Base-by-base conservation (phyloP, 2,888 invertebrate species). In the Caradrina clavipalpis region DNA sequence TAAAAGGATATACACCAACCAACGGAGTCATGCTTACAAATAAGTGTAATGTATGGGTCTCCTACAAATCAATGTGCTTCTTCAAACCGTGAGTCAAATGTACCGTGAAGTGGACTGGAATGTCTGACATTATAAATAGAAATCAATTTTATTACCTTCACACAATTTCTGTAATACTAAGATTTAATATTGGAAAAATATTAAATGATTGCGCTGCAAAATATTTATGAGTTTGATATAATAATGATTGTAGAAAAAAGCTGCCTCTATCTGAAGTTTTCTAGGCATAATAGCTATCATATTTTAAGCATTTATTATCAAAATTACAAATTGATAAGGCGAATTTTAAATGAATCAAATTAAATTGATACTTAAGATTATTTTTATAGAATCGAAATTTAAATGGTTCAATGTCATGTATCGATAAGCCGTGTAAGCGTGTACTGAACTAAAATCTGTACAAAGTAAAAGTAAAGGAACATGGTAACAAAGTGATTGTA, bases 351-450 rank as follows among this genome's bases (percentile, higher is more conserved):
- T 71, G 56, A 77, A 73, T 69, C 19, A 77, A 72, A 45, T 39
- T 63, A 73, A 72, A 67, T 69, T 58, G 67, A 70, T 66, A 76
- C 51, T 69, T 71, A 47, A 69, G 62, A 61, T 68, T 80, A 73
- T 45, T 69, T 81, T 82, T 78, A 75, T 55, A 76, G 70, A 39
- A 45, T 72, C 59, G 56, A 76, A 69, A 67, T 69, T 81, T 78
- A 63, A 78, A 80, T 82, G 69, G 58, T 71, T 62, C 47, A 82
- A 81, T 75, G 66, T 81, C 81, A 78, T 80, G 78, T 85, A 78
- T 75, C 83, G 88, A 87, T 88, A 93, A 94, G 94, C 93, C 78
- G 89, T 90, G 87, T 88, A 94, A 94, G 94, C 94, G 88, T 90
- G 87, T 89, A 83, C 76, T 77, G 78, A 85, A 83, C 78, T 81